Base-by-base conservation (phyloP, 2,888 invertebrate genomes). In the Epirrhoe alternata region DNA sequence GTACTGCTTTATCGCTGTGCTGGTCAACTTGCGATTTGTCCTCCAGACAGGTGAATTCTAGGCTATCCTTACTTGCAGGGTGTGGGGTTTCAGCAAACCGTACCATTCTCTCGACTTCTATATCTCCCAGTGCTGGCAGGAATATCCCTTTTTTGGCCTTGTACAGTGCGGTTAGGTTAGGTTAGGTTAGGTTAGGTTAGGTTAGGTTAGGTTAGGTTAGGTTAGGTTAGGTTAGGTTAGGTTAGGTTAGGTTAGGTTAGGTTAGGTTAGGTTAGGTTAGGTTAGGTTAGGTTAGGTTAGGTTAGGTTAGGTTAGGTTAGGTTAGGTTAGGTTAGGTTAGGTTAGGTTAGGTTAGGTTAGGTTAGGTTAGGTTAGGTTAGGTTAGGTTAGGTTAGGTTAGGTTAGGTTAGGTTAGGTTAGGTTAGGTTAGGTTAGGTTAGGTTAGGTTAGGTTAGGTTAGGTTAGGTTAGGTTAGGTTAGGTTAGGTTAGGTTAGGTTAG, bases 241-340 rank as follows among this genome's bases (percentile, higher is more conserved):
- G 67, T 63, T 63, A 63, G 63, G 63, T 60, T 58, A 65, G 65
- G 65, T 65, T 65, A 65, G 67, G 68, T 65, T 65, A 65, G 65
- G 65, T 65, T 65, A 65, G 64, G 68, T 65, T 65, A 61, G 68
- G 68, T 68, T 68, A 68, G 68, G 68, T 64, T 58, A 66, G 66
- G 62, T 62, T 58, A 58, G 62, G 67, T 60, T 63, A 60, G 63
- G 63, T 60, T 63, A 59, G 35, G 35, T 47, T n/a, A 64, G 68
- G 61, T 61, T 61, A 61, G 61, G 64, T 56, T 63, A 62, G 68
- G 68, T 64, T 68, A 67, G 63, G 63, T 63, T 63, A 67, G 63
- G 67, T 63, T 63, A 63, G 63, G 63, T 60, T 58, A 65, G 65
- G 65, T 65, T 65, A 65, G 67, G 68, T 65, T 65, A 65, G 65